Evolutionary conservation across 2,113 vertebrate species (phyloP).

Genomic region (Brachionichthys hirsutus): DNA sequence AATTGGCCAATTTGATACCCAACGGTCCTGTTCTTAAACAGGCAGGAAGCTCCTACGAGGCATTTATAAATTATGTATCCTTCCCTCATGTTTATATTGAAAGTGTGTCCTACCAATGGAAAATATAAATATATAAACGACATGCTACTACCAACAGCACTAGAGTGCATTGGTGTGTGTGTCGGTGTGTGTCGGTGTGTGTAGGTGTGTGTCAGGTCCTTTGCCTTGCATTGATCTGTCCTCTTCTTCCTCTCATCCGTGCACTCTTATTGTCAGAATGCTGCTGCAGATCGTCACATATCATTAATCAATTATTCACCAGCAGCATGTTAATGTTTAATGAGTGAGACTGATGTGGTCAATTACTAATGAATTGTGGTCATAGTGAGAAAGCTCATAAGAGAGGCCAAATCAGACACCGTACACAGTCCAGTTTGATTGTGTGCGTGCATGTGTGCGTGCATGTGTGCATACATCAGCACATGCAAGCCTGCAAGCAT

Average conservation of each 20-base stretch:
- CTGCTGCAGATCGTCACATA: slow-evolving; percentile 68
- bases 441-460: slow-evolving; percentile 1
- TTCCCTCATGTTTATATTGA: too few species aligned
- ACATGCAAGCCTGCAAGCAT: slow-evolving; percentile 4
- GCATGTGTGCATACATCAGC: not conserved
- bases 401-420: slow-evolving; percentile 55
- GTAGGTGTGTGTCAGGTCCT: slow-evolving; percentile 33
- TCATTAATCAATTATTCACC: slow-evolving; percentile 85
- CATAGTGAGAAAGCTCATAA: slow-evolving; percentile 63
- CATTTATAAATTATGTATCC: not conserved
- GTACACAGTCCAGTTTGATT: slow-evolving; percentile 34
- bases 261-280: slow-evolving; percentile 75
- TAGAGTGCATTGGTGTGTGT: not conserved
- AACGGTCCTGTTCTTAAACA: not conserved
- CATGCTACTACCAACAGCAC: too few species aligned
- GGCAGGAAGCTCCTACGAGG: not conserved
- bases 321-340: slow-evolving; percentile 78
- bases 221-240: slow-evolving; percentile 36
- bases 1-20: slow-evolving; percentile 19
- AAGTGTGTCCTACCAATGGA: too few species aligned
- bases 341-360: slow-evolving; percentile 78
- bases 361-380: slow-evolving; percentile 80
- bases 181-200: slow-evolving; percentile 7
- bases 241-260: slow-evolving; percentile 56
- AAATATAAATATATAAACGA: too few species aligned